A percentile compares a stretch with the other conserved stretches of the same genome.
Conservation (phyloP, 2,797 vertebrate species). For the Erithacus rubecula region DNA sequence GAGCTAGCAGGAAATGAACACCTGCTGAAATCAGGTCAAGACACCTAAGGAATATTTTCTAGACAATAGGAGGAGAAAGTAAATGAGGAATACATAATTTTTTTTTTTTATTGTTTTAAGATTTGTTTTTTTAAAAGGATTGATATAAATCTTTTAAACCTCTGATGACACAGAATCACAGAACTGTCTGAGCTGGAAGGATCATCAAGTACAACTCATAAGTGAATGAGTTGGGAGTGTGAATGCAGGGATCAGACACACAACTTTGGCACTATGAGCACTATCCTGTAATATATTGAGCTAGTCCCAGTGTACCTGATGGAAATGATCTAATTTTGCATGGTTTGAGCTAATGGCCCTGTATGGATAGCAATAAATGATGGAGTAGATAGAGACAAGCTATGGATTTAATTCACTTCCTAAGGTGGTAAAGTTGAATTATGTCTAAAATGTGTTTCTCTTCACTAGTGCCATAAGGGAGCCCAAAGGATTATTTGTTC, state of each 20-base stretch:
- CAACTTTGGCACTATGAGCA: neutral
- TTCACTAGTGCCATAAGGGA: neutral
- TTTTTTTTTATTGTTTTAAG: neutral
- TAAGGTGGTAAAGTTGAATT: neutral
- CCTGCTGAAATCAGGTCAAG: neutral
- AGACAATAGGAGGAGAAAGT: neutral
- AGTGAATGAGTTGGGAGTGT: neutral
- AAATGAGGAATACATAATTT: neutral
- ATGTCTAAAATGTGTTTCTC: neutral
- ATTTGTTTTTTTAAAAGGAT: neutral
- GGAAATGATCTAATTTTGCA: neutral
- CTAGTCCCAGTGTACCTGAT: neutral
- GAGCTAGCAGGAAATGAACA: neutral
- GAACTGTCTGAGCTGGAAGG: neutral
- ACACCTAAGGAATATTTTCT: neutral
- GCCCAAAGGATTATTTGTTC: neutral
- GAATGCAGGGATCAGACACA: neutral
- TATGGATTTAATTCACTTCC: neutral
- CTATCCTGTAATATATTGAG: neutral
- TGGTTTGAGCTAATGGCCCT: neutral
- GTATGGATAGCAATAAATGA: neutral
- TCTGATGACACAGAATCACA: neutral
- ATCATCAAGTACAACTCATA: neutral
- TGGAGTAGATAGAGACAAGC: neutral
- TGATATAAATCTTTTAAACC: neutral